Evolutionary conservation across 2,113 vertebrate species (phyloP).

Genomic region (Syrrhaptes paradoxus): DNA sequence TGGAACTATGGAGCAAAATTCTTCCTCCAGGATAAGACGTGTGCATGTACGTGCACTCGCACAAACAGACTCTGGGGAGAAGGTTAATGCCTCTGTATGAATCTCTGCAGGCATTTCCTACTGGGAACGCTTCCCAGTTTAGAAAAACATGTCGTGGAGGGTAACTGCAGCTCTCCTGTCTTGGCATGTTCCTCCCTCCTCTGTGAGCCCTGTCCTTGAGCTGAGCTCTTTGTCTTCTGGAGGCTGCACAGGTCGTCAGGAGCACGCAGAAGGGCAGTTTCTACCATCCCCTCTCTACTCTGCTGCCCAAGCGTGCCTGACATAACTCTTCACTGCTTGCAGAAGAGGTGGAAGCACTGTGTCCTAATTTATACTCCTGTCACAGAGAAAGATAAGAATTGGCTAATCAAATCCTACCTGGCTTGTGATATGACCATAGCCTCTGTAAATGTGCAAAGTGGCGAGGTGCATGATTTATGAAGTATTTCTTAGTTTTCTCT

Average conservation of each 20-base stretch:
- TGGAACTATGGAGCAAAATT: not conserved
- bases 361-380: constrained; percentile 8
- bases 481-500: not conserved
- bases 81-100: not conserved
- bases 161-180: not conserved
- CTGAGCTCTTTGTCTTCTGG: not conserved
- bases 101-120: constrained; percentile 28
- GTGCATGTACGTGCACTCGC: not conserved
- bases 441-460: not conserved
- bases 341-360: not conserved
- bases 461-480: not conserved
- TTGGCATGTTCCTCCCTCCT: not conserved
- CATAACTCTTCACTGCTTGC: not conserved
- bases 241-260: not conserved
- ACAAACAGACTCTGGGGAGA: not conserved
- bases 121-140: not conserved
- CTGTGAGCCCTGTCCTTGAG: not conserved
- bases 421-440: not conserved
- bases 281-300: not conserved
- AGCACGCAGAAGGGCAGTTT: not conserved
- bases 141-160: not conserved
- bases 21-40: not conserved
- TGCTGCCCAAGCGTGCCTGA: not conserved
- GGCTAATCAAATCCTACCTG: not conserved
- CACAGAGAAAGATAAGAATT: not conserved